These are phyloP conservation scores for Pachyseris speciosa DNA, from an alignment of 64 coral and sea anemone species.

Conservation along the genomic window DNA sequence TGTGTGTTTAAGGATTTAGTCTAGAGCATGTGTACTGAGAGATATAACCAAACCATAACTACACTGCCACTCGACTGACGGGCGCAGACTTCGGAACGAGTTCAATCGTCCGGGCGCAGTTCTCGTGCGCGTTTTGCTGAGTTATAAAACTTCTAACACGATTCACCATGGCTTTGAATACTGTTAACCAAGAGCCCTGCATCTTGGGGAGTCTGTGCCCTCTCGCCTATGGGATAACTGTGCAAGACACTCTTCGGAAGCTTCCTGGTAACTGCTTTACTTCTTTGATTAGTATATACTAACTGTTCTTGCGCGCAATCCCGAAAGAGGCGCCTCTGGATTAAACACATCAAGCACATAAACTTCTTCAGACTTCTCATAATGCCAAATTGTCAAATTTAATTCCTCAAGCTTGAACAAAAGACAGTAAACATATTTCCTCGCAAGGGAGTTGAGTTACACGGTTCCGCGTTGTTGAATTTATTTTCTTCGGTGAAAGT, in stretches of 20 bases:
- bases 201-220: conserved; percentile 84
- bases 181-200: conserved; percentile 44
- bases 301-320: neutral
- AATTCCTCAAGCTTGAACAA: neutral
- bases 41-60: conserved; percentile 62
- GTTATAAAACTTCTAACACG: no score
- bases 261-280: conserved; percentile 73
- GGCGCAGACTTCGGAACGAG: neutral
- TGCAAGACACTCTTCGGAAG: neutral
- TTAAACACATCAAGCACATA: neutral
- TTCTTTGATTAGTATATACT: neutral
- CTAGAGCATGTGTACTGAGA: conserved; percentile 75
- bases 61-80: neutral
- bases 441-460: neutral
- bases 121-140: neutral
- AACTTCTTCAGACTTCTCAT: neutral
- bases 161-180: conserved; percentile 25
- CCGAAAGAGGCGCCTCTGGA: no score
- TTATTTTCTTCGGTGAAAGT: conserved; percentile 5
- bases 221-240: conserved; percentile 14
- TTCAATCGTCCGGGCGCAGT: neutral
- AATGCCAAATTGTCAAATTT: neutral
- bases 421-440: neutral
- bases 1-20: conserved; percentile 91
- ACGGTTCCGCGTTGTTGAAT: neutral